Conservation (phyloP, 2,113 vertebrate genomes). For the Scalopus aquaticus region DNA sequence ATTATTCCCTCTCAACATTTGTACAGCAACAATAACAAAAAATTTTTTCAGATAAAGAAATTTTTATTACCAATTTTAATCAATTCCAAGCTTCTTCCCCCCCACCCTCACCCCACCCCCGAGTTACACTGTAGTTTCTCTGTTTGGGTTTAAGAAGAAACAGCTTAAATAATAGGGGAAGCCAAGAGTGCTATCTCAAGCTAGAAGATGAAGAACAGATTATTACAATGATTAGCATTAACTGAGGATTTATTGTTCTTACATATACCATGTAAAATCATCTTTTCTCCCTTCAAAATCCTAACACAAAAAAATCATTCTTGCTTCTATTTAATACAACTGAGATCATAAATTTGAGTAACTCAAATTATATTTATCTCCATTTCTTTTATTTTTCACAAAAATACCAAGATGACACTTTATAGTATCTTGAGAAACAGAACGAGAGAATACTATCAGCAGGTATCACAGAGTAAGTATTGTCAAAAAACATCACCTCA, state of each 20-base stretch:
- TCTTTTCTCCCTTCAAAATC: neutral
- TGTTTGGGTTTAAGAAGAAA: neutral
- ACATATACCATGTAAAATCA: neutral
- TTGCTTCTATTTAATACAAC: neutral
- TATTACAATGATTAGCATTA: neutral
- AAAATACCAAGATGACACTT: neutral
- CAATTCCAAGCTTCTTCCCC: neutral
- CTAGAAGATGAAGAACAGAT: neutral
- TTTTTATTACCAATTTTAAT: neutral
- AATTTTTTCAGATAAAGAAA: slow-evolving; percentile 39
- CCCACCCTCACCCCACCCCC: too few relatives aligned
- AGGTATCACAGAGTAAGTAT: neutral
- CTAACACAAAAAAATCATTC: neutral
- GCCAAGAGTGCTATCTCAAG: slow-evolving; percentile 8
- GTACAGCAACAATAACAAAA: neutral
- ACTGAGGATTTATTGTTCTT: slow-evolving; percentile 6
- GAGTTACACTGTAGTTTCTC: neutral
- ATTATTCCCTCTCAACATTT: slow-evolving; percentile 20
- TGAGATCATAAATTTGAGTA: slow-evolving; percentile 20
- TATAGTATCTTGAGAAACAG: neutral
- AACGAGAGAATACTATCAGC: neutral
- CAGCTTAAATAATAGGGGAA: neutral
- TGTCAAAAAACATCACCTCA: neutral
- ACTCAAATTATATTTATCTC: slow-evolving; percentile 25
- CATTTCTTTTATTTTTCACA: neutral